Conservation (phyloP, 2,888 invertebrate genomes). For the Eupithecia insigniata region DNA sequence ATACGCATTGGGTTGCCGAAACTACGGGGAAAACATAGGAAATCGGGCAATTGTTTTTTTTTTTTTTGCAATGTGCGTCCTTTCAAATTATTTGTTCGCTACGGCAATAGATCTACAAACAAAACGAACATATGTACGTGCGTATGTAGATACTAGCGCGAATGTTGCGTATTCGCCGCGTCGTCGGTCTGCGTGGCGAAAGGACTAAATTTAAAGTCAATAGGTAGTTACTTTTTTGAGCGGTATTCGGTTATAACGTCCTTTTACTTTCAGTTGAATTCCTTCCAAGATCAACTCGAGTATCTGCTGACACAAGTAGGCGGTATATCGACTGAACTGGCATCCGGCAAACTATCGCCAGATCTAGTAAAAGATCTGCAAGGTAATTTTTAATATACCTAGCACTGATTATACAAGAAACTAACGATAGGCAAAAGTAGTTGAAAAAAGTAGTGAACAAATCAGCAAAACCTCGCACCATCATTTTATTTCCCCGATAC, state of each 20-base stretch:
- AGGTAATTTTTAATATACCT: slow-evolving; percentile 51
- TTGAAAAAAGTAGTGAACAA: background rate
- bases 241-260: background rate
- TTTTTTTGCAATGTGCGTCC: background rate
- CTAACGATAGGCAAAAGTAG: background rate
- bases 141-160: no score
- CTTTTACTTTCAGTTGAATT: slow-evolving; percentile 62
- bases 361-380: slow-evolving; percentile 71
- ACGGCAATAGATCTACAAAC: background rate
- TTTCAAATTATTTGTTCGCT: no score
- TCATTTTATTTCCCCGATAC: slow-evolving; percentile 9
- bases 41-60: background rate
- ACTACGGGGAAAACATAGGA: background rate
- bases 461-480: background rate
- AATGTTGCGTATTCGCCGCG: background rate
- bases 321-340: slow-evolving; percentile 45
- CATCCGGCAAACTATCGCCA: slow-evolving; percentile 59
- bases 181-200: background rate
- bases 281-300: slow-evolving; percentile 78
- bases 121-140: background rate
- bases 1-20: background rate
- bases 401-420: background rate
- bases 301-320: slow-evolving; percentile 71
- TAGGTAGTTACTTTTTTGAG: no score
- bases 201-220: background rate